Percentiles rank a stretch among this genome's conserved stretches.
Conservation (phyloP, 2,888 invertebrate species). For the Tupiocoris notatus region DNA sequence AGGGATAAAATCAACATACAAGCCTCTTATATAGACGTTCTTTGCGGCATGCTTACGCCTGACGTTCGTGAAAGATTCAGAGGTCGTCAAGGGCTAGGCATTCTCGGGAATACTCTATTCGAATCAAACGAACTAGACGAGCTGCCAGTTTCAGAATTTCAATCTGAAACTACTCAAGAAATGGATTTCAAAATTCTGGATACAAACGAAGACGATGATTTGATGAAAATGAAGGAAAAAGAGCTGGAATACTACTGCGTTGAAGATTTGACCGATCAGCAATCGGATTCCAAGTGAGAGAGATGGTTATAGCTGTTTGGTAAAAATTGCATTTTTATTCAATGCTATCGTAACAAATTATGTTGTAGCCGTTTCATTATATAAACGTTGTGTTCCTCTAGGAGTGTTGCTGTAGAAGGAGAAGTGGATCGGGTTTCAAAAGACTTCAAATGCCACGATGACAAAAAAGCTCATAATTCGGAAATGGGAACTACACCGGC, state of each 20-base stretch:
- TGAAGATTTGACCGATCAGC: slow-evolving; percentile 1
- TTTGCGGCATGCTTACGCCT: slow-evolving; percentile 27
- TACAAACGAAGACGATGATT: background rate
- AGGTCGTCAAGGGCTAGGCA: slow-evolving; percentile 26
- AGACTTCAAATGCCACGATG: background rate
- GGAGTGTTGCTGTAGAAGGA: background rate
- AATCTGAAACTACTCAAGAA: background rate
- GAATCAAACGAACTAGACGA: background rate
- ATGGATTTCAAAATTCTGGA: background rate
- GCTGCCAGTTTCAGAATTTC: background rate
- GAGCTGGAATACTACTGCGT: slow-evolving; percentile 18
- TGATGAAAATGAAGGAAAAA: background rate
- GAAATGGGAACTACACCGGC: background rate
- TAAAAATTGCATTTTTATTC: too few species aligned
- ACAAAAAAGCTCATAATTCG: background rate
- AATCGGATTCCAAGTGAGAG: background rate
- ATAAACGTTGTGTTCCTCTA: too few species aligned
- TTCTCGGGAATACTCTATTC: background rate
- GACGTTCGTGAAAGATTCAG: slow-evolving; percentile 22
- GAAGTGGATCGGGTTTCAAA: background rate
- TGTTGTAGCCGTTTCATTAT: too few species aligned
- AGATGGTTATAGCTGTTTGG: too few species aligned
- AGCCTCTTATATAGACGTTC: slow-evolving; percentile 34
- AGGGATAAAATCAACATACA: slow-evolving; percentile 16
- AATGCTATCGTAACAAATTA: too few species aligned